A percentile compares a stretch with the other conserved stretches of the same genome.
phyloP scores from a whole-genome alignment of 2,113 vertebrate genomes.

The Melanostigma gelatinosum region DNA sequence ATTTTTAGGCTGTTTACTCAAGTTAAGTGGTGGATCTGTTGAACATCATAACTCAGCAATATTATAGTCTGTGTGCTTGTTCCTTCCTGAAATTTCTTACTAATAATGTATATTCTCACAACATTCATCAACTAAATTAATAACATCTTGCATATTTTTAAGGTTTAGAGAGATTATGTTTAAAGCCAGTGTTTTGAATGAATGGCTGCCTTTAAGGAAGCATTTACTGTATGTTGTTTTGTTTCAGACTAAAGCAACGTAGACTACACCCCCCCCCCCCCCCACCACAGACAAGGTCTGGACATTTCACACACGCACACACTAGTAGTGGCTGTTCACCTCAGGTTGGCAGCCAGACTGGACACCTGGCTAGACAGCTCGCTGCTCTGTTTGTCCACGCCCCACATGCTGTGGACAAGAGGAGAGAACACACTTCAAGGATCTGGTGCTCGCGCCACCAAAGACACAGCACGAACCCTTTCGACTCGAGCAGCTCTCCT shows the following conservation, averaged over 20 bases:
- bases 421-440: slow-evolving; percentile 81
- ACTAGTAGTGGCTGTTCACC: slow-evolving; percentile 81
- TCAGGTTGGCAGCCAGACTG: slow-evolving; percentile 85
- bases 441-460: slow-evolving; percentile 53
- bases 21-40: too few relatives aligned
- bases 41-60: too few relatives aligned
- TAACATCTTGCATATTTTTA: not conserved
- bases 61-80: too few relatives aligned
- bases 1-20: too few relatives aligned
- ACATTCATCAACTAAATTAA: not conserved
- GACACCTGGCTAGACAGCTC: slow-evolving; percentile 87
- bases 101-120: not conserved
- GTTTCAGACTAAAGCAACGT: slow-evolving; percentile 26
- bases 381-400: slow-evolving; percentile 86
- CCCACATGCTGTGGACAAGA: slow-evolving; percentile 87
- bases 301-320: slow-evolving; percentile 72
- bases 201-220: not conserved
- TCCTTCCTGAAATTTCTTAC: not conserved
- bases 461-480: slow-evolving; percentile 18
- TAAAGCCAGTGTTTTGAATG: not conserved
- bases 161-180: not conserved
- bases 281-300: slow-evolving; percentile 53
- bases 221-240: not conserved
- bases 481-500: not conserved
- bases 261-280: slow-evolving; percentile 17